Base-by-base conservation (phyloP, 2,113 vertebrate genomes). In the Lamprologus tigripictilis region DNA sequence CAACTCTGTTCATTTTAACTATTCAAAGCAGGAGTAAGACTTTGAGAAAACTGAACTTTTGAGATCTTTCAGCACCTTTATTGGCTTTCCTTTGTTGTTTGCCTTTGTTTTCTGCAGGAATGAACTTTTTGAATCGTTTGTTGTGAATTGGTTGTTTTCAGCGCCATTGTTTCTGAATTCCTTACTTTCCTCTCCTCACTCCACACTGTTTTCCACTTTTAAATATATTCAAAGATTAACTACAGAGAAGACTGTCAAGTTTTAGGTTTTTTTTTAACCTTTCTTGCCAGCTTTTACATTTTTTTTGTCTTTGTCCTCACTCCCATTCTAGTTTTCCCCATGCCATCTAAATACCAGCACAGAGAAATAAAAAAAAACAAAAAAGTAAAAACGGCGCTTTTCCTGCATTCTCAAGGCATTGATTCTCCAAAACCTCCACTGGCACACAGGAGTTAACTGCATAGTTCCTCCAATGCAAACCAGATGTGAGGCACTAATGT, bases 401-500 rank as follows among this genome's bases (percentile, higher is more conserved):
- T 91, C 84, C 85, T 88, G 84, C 90, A 90, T 95, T 96, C 94
- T 95, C 82, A 88, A 94, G 89, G 88, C 92, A 66, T 79, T 90
- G 93, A 94, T 93, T 95, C 92, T 96, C 94, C 83, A 93, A 94
- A 96, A 93, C 89, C 93, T 96, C 91, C 93, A 92, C 89, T 96
- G 95, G 96, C 95, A 96, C 94, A 92, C 93, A 89, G 92, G 89
- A 94, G 93, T 95, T 89, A 85, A 92, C 96, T 95, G 96, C 96
- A 97, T 97, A 96, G 82, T 96, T 97, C 89, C 91, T 84, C 84
- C 92, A 95, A 97, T 96, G 93, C 92, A 96, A 96, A 97, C 95
- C 96, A 97, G 96, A 97, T 97, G 96, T 96, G 93, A 96, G 94
- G 94, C 93, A 90, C 90, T 93, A 96, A 96, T 89, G 96, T 96